A percentile compares a stretch with the other conserved stretches of the same genome.
Evolutionary conservation across 1,140 invertebrate species (phyloP).

Genomic region (Heliothis subflexa): DNA sequence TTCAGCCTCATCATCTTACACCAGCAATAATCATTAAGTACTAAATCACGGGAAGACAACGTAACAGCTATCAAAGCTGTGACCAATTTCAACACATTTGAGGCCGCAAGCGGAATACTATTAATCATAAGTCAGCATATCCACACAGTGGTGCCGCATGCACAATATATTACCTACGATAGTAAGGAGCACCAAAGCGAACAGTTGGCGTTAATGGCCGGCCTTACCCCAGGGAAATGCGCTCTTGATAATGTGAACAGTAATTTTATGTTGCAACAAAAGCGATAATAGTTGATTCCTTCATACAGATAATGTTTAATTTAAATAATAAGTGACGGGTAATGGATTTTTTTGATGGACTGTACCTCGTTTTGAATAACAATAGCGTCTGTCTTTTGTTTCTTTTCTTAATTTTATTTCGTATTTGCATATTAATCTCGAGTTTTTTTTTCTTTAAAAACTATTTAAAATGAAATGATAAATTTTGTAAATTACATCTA

Average conservation of each 20-base stretch:
- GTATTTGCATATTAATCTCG: slow-evolving; percentile 36
- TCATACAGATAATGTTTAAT: slow-evolving; percentile 49
- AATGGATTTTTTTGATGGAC: slow-evolving; percentile 44
- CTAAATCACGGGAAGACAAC: slow-evolving; percentile 39
- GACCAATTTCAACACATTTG: slow-evolving; percentile 50
- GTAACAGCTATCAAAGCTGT: slow-evolving; percentile 33
- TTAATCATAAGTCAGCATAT: slow-evolving; percentile 58
- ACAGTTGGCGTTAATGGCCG: slow-evolving; percentile 59
- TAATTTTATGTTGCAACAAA: slow-evolving; percentile 65
- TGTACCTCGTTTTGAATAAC: slow-evolving; percentile 30
- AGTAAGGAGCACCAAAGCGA: slow-evolving; percentile 53
- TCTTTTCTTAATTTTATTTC: slow-evolving; percentile 16
- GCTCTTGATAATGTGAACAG: slow-evolving; percentile 63
- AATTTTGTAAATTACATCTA: slow-evolving; percentile 34
- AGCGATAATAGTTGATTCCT: slow-evolving; percentile 50
- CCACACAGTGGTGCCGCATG: slow-evolving; percentile 49
- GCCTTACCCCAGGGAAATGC: slow-evolving; percentile 61
- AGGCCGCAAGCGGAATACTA: slow-evolving; percentile 50
- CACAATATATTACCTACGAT: slow-evolving; percentile 54
- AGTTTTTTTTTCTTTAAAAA: background rate
- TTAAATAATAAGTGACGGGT: slow-evolving; percentile 46
- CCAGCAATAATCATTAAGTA: slow-evolving; percentile 37
- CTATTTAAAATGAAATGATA: slow-evolving; percentile 22
- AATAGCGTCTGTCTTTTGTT: slow-evolving; percentile 42
- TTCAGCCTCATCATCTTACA: slow-evolving; percentile 26